Evolutionary conservation across 2,797 vertebrate species (phyloP).

Genomic region (Pygocentrus nattereri): DNA sequence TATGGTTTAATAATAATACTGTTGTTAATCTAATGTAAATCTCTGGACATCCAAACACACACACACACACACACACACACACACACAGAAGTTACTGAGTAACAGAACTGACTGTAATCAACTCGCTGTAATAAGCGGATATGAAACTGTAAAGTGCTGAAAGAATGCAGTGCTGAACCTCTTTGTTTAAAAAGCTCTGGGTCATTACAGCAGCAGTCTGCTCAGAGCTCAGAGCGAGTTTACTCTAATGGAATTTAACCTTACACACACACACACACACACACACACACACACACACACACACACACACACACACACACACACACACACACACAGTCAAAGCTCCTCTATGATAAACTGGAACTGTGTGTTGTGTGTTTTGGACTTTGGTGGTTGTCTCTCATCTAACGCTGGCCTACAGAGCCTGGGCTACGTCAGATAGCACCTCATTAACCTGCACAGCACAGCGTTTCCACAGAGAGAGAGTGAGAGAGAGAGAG

Average conservation of each 20-base stretch:
- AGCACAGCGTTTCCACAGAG: neutral
- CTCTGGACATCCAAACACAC: too few relatives aligned
- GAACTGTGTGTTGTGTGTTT: neutral
- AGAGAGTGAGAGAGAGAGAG: neutral
- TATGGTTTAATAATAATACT: too few relatives aligned
- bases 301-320: neutral
- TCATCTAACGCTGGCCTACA: neutral
- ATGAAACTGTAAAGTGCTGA: neutral
- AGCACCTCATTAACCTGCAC: constrained; percentile 13
- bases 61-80: too few relatives aligned
- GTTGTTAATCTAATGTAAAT: too few relatives aligned
- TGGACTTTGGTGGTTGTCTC: neutral
- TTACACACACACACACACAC: neutral
- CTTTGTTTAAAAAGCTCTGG: neutral
- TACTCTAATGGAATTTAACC: neutral
- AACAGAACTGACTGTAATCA: neutral
- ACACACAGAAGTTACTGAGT: constrained; percentile 47
- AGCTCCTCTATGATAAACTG: neutral
- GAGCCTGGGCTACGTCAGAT: neutral
- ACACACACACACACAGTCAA: constrained; percentile 55
- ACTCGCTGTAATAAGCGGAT: neutral
- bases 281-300: neutral
- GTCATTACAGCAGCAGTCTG: constrained; percentile 14
- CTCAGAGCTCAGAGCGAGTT: too few relatives aligned
- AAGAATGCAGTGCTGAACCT: neutral